Base-by-base conservation (phyloP, 2,113 vertebrate species). In the Halichoerus grypus region DNA sequence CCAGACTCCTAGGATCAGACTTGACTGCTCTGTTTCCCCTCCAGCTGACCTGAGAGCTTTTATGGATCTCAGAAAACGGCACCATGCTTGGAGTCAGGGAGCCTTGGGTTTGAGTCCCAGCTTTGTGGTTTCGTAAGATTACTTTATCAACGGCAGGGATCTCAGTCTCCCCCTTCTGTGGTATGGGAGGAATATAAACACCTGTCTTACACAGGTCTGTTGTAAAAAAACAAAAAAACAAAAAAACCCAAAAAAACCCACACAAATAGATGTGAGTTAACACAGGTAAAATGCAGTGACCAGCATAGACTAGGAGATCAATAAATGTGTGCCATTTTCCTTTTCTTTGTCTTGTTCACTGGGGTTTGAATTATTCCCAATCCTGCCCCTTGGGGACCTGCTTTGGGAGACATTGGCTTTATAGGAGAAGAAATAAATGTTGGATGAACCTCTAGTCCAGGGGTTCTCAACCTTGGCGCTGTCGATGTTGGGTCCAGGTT, bases 301-400 rank as follows among this genome's bases (percentile, higher is more conserved):
- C 18, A 82, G 7, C 26, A 4, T 3, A 10, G 1, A 90, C 26
- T 5, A 59, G 10, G 10, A 19, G 51, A 26, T 19, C n/a, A 42
- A 4, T 36, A 22, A 39, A 10, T 1, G 2, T 28, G 0, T 10
- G 24, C 36, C 0, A 0, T 31, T 61, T 63, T 49, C 36, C 84
- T 94, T 69, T 74, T 36, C 31, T 86, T 51, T 46, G 28, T 22
- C 39, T 85, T 21, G 4, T 59, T 46, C 53, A 22, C 15, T 22
- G 33, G 42, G 18, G 28, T 22, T 10, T 46, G 65, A 55, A 3
- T 26, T 42, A 39, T 69, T 51, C 7, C 76, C 61, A 8, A 21
- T 72, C n/a, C 33, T 77, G 31, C n/a, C 36, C 18, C 42, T 82
- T 31, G 79, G 61, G n/a, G n/a, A 81, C 24, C 31, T 36, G 26